Base-by-base conservation (phyloP, 2,797 vertebrate species). In the Enteromius afrohamiltoni region DNA sequence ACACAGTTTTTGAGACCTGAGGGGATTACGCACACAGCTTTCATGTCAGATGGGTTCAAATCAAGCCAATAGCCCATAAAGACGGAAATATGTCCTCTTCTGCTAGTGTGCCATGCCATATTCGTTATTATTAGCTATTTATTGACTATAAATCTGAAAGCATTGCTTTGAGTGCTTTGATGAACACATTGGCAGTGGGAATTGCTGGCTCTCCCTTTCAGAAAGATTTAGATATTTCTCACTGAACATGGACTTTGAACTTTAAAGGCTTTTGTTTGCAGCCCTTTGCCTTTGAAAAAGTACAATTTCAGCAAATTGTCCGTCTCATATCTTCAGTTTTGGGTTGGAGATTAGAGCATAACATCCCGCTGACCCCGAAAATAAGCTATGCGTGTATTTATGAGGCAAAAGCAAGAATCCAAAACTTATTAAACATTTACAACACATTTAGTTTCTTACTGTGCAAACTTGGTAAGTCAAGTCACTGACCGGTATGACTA, bases 231-330 rank as follows among this genome's bases (percentile, higher is more conserved):
- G 55, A 49, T 64, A 74, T 65, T 67, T 51, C 34, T 75, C 42
- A 17, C 62, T 79, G 26, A 53, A 37, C 21, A 77, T 60, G 17
- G n/a, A 51, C 26, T 82, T 82, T 82, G 80, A 73, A 71, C 37
- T 80, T 53, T 16, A 67, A 26, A 49, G 64, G 64, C 23, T 74
- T 82, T 64, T 65, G 26, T 49, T 65, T 75, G 21, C 42, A 70
- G 26, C 26, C 29, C 29, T 23, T 64, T 74, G 26, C 23, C 40
- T 71, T 45, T 45, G 23, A 21, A 79, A 79, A 67, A 37, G 17
- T n/a, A n/a, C 21, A 37, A 80, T 45, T 70, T 45, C 9, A 26
- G 11, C 79, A 70, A 21, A 34, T 51, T 62, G 51, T 62, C 68
- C 49, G n/a, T 16, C 9, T 70, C 11, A 16, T 11, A 34, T 60